phyloP scores from a whole-genome alignment of 2,888 invertebrate genomes.

The Crepidodera aurea region DNA sequence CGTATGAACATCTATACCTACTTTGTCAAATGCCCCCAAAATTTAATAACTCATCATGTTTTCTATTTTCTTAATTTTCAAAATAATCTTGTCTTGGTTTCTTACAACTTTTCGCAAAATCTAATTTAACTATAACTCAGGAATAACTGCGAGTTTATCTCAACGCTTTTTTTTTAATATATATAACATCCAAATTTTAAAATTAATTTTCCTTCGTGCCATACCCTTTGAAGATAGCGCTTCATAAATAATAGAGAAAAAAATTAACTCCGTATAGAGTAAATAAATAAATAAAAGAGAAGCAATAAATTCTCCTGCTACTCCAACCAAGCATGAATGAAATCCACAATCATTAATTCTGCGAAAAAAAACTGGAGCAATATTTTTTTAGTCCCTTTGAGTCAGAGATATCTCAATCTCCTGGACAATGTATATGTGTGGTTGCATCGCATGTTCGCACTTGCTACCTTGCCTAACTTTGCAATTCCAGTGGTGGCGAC shows the following conservation, averaged over 20 bases:
- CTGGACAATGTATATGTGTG: conserved; percentile 45
- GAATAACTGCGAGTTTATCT: no score
- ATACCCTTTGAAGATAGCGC: conserved; percentile 19
- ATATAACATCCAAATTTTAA: not conserved
- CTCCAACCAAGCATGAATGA: conserved; percentile 59
- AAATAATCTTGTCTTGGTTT: no score
- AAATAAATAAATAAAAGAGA: conserved; percentile 24
- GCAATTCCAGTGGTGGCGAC: conserved; percentile 47
- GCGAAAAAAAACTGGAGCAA: conserved; percentile 53
- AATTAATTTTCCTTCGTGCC: not conserved
- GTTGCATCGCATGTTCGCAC: conserved; percentile 51
- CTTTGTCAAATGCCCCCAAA: no score
- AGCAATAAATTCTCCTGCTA: conserved; percentile 53
- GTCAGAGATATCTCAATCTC: conserved; percentile 55
- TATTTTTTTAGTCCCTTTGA: conserved; percentile 54
- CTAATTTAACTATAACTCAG: no score
- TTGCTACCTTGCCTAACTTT: conserved; percentile 49
- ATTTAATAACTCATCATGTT: no score
- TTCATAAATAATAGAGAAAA: conserved; percentile 22
- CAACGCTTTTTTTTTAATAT: not conserved
- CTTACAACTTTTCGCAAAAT: no score
- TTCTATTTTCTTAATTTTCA: no score
- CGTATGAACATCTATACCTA: no score
- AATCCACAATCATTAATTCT: conserved; percentile 57
- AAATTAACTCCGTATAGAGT: conserved; percentile 16